phyloP scores from a whole-genome alignment of 2,888 invertebrate species.

The Heteropelma amictum region DNA sequence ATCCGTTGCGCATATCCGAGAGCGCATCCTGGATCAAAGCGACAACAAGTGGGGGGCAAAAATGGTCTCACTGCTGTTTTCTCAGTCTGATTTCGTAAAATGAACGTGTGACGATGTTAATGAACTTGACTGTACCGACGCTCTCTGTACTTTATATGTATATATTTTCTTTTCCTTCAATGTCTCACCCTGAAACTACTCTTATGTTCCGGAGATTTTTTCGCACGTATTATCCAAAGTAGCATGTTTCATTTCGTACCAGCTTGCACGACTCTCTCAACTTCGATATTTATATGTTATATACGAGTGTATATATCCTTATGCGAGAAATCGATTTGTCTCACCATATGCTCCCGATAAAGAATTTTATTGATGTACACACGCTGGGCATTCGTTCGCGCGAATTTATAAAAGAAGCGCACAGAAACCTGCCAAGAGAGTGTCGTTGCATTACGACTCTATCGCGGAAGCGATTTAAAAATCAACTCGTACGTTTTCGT shows the following conservation, averaged over 20 bases:
- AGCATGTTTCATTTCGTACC: constrained; percentile 25
- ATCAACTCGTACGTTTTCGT: background rate
- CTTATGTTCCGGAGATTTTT: background rate
- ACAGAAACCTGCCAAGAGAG: constrained; percentile 28
- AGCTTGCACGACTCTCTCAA: constrained; percentile 16
- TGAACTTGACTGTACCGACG: too few relatives aligned
- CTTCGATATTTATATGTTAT: constrained; percentile 10
- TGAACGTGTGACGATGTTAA: too few relatives aligned
- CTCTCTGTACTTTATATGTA: background rate
- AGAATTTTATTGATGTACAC: constrained; percentile 18
- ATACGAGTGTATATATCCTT: background rate
- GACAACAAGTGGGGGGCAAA: too few relatives aligned
- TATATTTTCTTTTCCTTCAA: constrained; percentile 19
- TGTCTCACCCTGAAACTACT: too few relatives aligned
- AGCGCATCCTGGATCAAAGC: too few relatives aligned
- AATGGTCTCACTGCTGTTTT: too few relatives aligned
- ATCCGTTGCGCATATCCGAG: too few relatives aligned
- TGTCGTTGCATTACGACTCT: constrained; percentile 32
- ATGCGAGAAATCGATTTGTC: constrained; percentile 49
- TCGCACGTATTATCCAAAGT: constrained; percentile 20
- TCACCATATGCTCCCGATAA: constrained; percentile 46
- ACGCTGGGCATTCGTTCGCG: background rate
- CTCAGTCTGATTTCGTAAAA: too few relatives aligned
- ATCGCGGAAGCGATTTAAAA: constrained; percentile 7
- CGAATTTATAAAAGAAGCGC: background rate